Evolutionary conservation across 2,888 invertebrate genomes (phyloP).

Genomic region (Pseudococcus longispinus): DNA sequence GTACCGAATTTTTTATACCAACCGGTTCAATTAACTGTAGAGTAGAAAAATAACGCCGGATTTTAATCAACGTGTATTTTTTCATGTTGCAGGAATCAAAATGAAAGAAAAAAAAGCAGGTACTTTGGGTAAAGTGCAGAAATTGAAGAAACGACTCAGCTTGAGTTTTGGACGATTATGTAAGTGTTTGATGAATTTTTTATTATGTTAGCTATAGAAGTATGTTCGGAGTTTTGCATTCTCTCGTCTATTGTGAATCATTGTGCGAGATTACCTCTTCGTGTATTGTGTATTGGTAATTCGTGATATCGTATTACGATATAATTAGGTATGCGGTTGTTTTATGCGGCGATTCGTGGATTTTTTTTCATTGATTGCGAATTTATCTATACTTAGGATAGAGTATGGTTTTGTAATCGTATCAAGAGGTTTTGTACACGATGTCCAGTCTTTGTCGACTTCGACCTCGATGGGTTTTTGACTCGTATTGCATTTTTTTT

Average conservation of each 20-base stretch:
- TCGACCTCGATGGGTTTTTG: background rate
- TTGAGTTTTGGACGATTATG: constrained; percentile 96
- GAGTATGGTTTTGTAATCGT: background rate
- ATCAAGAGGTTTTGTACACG: background rate
- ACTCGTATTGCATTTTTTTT: background rate
- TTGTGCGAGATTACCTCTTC: background rate
- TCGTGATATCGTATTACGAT: background rate
- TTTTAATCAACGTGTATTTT: background rate
- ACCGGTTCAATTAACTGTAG: background rate
- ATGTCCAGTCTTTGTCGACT: background rate
- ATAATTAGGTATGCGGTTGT: background rate
- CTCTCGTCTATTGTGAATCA: background rate
- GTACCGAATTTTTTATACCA: background rate
- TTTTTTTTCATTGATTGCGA: background rate
- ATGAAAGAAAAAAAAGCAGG: constrained; percentile 91
- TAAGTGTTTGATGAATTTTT: constrained; percentile 65
- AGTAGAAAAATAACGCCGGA: background rate
- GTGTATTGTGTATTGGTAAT: background rate
- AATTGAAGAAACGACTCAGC: constrained; percentile 92
- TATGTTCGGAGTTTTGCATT: background rate
- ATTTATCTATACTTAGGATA: background rate
- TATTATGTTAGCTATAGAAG: too few relatives aligned
- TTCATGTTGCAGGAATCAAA: constrained; percentile 70
- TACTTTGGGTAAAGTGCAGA: constrained; percentile 90
- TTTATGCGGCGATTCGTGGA: background rate